These are phyloP conservation scores for Porites evermanni DNA, from an alignment of 92 coral and sea anemone genomes.

Conservation along the genomic window DNA sequence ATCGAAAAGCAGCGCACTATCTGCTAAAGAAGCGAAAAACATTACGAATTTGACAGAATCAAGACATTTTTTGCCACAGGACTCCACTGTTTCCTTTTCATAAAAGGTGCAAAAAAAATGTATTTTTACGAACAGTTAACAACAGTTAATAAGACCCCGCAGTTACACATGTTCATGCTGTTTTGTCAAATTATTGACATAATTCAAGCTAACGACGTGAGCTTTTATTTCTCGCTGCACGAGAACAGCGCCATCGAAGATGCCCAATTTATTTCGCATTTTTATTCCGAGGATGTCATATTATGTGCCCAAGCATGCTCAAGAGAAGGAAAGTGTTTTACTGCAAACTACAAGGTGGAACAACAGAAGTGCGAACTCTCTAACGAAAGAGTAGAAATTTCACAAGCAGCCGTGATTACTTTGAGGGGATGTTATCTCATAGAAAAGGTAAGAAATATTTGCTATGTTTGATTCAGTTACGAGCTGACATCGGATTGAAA, in stretches of 20 bases:
- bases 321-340: background rate
- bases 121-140: background rate
- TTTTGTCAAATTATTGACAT: background rate
- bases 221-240: constrained; percentile 13
- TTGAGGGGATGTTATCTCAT: constrained; percentile 9
- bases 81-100: background rate
- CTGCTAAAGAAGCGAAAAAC: background rate
- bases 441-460: constrained; percentile 17
- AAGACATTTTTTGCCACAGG: background rate
- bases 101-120: background rate
- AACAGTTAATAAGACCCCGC: background rate
- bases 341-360: constrained; percentile 9
- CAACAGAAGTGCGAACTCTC: constrained; percentile 9
- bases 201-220: background rate
- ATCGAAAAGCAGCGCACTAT: background rate
- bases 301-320: constrained; percentile 12
- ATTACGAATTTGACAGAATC: background rate
- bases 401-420: background rate
- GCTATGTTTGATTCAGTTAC: background rate
- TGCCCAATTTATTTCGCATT: background rate
- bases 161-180: background rate
- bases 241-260: constrained; percentile 14
- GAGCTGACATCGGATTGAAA: background rate
- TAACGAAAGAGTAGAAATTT: background rate
- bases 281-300: background rate